phyloP scores from a whole-genome alignment of 2,113 vertebrate species.

The Megalops atlanticus region DNA sequence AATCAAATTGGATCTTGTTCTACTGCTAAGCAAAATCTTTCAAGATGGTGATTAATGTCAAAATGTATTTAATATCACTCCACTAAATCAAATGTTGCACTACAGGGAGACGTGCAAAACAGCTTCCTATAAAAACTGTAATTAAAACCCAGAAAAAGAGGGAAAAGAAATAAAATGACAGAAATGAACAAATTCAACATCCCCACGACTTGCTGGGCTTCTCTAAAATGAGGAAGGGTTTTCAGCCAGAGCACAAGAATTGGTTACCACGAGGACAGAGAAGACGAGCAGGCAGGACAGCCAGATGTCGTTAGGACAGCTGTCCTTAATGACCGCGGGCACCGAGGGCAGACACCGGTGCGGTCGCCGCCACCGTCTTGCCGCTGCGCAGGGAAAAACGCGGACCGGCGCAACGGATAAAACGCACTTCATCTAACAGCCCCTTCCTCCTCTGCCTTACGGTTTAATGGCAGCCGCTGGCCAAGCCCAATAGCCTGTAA shows the following conservation, averaged over 20 bases:
- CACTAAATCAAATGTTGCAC: not conserved
- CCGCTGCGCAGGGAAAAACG: not conserved
- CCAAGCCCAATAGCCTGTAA: constrained; percentile 53
- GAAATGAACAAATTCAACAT: not conserved
- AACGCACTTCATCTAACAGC: constrained; percentile 41
- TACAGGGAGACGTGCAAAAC: not conserved
- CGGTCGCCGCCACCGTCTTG: not conserved
- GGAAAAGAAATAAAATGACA: not conserved
- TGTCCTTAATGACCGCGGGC: not conserved
- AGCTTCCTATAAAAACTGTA: not conserved
- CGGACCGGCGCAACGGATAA: constrained; percentile 33
- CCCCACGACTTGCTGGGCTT: not conserved
- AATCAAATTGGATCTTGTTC: not conserved
- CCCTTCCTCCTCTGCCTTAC: constrained; percentile 12
- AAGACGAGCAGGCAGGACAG: not conserved
- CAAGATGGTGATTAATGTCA: not conserved
- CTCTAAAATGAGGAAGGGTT: constrained; percentile 38
- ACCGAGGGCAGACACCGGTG: not conserved
- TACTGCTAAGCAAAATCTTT: not conserved
- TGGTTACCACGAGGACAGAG: constrained; percentile 42
- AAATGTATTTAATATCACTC: not conserved
- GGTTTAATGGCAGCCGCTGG: constrained; percentile 9
- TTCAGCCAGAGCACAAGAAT: constrained; percentile 43
- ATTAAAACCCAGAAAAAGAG: not conserved
- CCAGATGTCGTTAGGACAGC: constrained; percentile 35